phyloP scores from a whole-genome alignment of 2,797 vertebrate species.

The Threskiornis aethiopicus region DNA sequence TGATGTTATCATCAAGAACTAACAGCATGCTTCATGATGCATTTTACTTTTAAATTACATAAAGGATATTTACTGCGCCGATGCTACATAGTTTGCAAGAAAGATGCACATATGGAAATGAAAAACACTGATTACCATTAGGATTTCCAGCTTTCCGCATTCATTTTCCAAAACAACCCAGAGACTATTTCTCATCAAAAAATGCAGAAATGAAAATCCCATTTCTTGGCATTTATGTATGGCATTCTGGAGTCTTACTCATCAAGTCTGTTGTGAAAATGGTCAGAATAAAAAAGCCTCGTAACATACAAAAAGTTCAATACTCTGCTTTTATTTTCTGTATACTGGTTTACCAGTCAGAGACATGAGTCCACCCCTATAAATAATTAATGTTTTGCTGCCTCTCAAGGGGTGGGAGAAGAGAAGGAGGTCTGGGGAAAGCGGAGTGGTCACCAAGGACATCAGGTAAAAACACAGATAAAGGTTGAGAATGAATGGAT shows the following conservation, averaged over 20 bases:
- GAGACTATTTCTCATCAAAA: background rate
- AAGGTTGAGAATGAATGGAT: background rate
- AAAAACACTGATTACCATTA: conserved; percentile 38
- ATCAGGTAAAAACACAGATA: background rate
- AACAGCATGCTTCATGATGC: background rate
- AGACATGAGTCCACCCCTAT: background rate
- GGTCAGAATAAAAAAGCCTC: background rate
- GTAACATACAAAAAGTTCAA: background rate
- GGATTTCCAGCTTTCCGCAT: conserved; percentile 35
- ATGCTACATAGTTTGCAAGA: conserved; percentile 23
- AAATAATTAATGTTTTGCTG: background rate
- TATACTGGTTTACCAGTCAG: background rate
- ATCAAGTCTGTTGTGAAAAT: background rate
- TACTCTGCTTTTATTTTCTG: background rate
- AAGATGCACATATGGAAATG: conserved; percentile 42
- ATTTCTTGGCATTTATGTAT: conserved; percentile 15
- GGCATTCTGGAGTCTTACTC: background rate
- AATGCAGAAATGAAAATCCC: conserved; percentile 10
- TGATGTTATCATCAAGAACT: conserved; percentile 13
- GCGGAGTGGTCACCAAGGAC: background rate
- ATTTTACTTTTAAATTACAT: conserved; percentile 54
- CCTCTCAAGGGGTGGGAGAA: background rate
- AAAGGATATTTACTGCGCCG: conserved; percentile 25
- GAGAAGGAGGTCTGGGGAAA: background rate
- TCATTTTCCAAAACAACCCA: conserved; percentile 29